Evolutionary conservation across 2,113 vertebrate species (phyloP).

Genomic region (Emberiza fucata): DNA sequence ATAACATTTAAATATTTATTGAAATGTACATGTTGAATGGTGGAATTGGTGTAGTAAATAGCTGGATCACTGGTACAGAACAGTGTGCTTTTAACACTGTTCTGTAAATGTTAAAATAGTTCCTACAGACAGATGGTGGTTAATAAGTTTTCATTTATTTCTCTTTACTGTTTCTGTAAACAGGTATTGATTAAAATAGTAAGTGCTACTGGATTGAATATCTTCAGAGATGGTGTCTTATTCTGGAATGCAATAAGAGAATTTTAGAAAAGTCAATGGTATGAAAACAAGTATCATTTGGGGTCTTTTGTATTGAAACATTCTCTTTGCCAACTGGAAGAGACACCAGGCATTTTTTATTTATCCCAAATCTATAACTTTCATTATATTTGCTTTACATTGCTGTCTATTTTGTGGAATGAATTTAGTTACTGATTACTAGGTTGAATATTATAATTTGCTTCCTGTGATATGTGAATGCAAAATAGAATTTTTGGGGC

Average conservation of each 20-base stretch:
- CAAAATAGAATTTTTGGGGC: background rate
- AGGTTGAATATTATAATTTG: background rate
- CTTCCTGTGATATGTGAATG: background rate
- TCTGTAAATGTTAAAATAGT: background rate
- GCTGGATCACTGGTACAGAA: background rate
- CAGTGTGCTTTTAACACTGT: background rate
- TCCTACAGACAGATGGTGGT: background rate
- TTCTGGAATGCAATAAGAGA: background rate
- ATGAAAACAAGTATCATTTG: background rate
- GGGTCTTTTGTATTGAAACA: background rate
- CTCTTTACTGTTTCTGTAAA: background rate
- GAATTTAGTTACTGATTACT: background rate
- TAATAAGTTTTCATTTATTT: background rate
- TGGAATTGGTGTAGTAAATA: background rate
- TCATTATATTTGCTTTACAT: background rate
- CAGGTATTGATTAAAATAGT: background rate
- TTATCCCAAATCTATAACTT: background rate
- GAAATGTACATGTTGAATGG: background rate
- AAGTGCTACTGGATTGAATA: background rate
- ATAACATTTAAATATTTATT: background rate
- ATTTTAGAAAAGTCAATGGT: background rate
- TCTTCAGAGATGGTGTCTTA: background rate
- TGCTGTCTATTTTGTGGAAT: background rate
- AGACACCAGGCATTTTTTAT: background rate
- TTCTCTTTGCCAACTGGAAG: background rate